Conservation (phyloP, 2,888 invertebrate species). For the Heliconius charithonia region DNA sequence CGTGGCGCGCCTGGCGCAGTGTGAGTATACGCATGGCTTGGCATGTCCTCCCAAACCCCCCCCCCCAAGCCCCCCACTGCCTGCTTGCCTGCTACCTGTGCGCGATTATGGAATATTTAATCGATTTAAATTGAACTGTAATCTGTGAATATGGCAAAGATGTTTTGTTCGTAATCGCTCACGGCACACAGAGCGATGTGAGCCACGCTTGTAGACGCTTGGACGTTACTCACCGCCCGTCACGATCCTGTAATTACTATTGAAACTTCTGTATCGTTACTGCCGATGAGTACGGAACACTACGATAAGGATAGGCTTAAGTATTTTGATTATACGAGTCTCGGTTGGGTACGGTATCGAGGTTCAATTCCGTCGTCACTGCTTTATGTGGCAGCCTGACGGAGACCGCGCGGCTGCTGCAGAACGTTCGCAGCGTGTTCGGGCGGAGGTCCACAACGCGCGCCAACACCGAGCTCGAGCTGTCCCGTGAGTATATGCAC, state of each 20-base stretch:
- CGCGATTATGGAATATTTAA: background rate
- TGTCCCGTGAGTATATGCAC: constrained; percentile 92
- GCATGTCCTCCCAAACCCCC: constrained; percentile 52
- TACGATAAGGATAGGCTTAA: background rate
- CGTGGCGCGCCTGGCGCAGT: constrained; percentile 93
- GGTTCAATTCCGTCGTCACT: constrained; percentile 42
- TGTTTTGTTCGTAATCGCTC: constrained; percentile 7
- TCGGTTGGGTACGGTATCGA: constrained; percentile 37
- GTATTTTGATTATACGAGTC: background rate
- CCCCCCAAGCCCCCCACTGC: constrained; percentile 47
- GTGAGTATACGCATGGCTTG: constrained; percentile 87
- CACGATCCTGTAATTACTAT: constrained; percentile 22
- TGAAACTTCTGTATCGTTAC: constrained; percentile 20
- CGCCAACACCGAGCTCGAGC: constrained; percentile 93
- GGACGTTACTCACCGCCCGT: constrained; percentile 36
- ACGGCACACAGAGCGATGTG: constrained; percentile 36
- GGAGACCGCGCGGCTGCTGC: constrained; percentile 97
- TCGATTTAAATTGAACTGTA: too few species aligned
- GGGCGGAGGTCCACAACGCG: constrained; percentile 90
- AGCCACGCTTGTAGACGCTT: constrained; percentile 35
- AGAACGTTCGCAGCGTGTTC: constrained; percentile 97
- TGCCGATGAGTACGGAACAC: constrained; percentile 34
- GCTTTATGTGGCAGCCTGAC: constrained; percentile 90
- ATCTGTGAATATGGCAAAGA: background rate
- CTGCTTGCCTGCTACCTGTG: constrained; percentile 1